Percentiles rank a stretch among this genome's conserved stretches.
These are phyloP conservation scores for Eremophila alpestris DNA, from an alignment of 2,797 vertebrate genomes.

Conservation along the genomic window DNA sequence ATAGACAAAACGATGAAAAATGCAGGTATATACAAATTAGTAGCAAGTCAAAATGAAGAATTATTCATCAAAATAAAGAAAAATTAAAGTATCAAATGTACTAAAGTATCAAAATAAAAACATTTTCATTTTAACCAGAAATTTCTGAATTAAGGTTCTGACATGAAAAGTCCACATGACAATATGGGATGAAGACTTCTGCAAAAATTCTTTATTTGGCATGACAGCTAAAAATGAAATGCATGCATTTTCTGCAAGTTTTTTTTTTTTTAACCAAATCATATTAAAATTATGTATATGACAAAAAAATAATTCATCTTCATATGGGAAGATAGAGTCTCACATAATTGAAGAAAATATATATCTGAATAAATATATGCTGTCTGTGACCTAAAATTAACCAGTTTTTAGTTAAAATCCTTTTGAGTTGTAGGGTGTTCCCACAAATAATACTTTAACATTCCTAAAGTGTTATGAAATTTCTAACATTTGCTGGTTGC, in stretches of 20 bases:
- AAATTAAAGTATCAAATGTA: neutral
- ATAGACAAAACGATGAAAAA: neutral
- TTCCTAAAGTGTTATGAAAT: conserved; percentile 47
- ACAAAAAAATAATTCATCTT: neutral
- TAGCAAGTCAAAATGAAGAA: neutral
- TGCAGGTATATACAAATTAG: neutral
- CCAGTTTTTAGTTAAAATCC: neutral
- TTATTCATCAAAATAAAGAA: neutral
- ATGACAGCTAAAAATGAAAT: neutral
- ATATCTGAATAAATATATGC: neutral
- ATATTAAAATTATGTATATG: neutral
- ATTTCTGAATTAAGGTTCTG: neutral
- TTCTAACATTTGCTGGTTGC: conserved; percentile 31
- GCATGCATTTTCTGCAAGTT: neutral
- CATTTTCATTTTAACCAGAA: neutral
- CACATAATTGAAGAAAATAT: neutral
- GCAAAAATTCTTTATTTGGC: neutral
- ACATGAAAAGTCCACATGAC: neutral
- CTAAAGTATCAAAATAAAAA: neutral
- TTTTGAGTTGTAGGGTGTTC: neutral
- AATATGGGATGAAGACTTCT: neutral
- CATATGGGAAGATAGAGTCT: neutral
- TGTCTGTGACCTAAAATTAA: neutral
- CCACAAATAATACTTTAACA: conserved; percentile 32
- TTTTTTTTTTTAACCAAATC: neutral